Percentiles rank a stretch among this genome's conserved stretches.
Conservation (phyloP, 2,113 vertebrate genomes). For the Oncorhynchus tshawytscha region DNA sequence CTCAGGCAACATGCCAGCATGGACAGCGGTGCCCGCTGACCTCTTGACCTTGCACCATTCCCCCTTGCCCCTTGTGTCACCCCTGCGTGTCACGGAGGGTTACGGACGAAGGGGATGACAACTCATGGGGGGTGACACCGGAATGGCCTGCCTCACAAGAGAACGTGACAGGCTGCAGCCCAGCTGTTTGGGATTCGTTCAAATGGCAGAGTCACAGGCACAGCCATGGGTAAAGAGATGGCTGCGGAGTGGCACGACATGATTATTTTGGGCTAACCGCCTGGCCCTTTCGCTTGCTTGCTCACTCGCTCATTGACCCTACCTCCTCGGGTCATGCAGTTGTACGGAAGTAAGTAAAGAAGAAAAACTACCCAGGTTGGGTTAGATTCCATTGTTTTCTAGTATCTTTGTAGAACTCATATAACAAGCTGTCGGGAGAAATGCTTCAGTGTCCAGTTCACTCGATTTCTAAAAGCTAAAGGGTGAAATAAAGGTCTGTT, state of each 20-base stretch:
- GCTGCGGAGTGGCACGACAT: background rate
- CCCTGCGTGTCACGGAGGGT: background rate
- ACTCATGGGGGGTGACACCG: too few species aligned
- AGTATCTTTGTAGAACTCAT: too few species aligned
- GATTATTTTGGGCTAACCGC: background rate
- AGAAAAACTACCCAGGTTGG: too few species aligned
- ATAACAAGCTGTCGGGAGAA: too few species aligned
- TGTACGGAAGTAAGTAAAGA: too few species aligned
- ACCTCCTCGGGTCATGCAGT: too few species aligned
- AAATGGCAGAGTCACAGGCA: background rate
- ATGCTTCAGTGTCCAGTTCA: too few species aligned
- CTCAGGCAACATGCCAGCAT: background rate
- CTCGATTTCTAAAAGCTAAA: background rate
- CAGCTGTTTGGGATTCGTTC: background rate
- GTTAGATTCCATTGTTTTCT: too few species aligned
- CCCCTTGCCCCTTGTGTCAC: background rate
- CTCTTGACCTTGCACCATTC: background rate
- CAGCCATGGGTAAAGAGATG: background rate
- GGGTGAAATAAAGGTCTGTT: background rate
- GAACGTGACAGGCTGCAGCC: background rate
- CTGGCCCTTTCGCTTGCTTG: background rate
- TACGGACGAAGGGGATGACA: background rate
- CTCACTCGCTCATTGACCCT: background rate
- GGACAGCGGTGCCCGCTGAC: background rate
- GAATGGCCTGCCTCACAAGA: background rate